These are phyloP conservation scores for Rhodinocichla rosea DNA, from an alignment of 2,113 vertebrate species.

Conservation along the genomic window DNA sequence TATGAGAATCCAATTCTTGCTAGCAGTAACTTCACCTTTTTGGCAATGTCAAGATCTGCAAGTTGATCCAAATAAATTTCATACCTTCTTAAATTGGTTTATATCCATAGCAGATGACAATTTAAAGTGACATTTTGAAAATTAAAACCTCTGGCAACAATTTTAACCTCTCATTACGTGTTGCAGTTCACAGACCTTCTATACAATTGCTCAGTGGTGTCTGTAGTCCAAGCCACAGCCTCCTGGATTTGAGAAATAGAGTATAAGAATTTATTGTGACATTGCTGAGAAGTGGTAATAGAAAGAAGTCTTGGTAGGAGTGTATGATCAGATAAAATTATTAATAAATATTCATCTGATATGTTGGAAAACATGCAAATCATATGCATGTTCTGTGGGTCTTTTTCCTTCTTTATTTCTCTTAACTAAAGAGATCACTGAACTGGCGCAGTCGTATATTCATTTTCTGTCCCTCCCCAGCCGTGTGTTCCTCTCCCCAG, in stretches of 20 bases:
- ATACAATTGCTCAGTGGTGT: background rate
- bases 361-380: background rate
- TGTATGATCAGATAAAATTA: background rate
- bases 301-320: background rate
- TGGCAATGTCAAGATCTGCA: background rate
- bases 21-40: background rate
- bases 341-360: background rate
- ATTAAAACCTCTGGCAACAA: background rate
- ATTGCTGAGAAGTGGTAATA: background rate
- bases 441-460: accelerated
- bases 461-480: background rate
- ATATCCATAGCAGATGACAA: background rate
- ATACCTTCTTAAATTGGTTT: background rate
- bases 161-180: background rate
- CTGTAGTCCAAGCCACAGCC: background rate
- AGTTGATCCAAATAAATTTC: background rate
- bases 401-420: background rate
- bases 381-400: background rate
- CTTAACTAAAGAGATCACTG: background rate
- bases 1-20: background rate
- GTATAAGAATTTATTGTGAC: background rate
- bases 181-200: background rate
- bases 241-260: background rate
- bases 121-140: background rate
- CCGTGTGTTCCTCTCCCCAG: background rate